Percentiles rank a stretch among this genome's conserved stretches.
Conservation (phyloP, 1,140 invertebrate genomes). For the Drosophila aff. region DNA sequence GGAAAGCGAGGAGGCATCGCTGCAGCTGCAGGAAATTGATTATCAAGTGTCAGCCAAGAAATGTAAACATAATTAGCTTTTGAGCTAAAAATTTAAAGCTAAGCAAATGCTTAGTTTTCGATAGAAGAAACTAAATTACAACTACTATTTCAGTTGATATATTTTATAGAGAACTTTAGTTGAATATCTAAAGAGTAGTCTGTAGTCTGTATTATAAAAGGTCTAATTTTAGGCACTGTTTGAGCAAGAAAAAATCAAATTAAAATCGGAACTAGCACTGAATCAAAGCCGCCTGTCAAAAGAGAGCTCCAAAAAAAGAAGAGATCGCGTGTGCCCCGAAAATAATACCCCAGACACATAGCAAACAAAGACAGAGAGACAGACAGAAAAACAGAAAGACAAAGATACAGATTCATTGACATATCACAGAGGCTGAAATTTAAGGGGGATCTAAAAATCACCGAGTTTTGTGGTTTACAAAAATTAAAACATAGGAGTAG, state of each 20-base stretch:
- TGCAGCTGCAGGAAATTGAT: background rate
- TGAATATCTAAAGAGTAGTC: background rate
- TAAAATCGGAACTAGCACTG: slow-evolving; percentile 3
- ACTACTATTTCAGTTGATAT: background rate
- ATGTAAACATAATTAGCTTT: background rate
- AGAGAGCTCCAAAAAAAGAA: slow-evolving; percentile 3
- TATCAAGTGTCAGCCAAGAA: slow-evolving; percentile 2
- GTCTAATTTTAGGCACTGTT: background rate
- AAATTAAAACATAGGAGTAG: too few relatives aligned
- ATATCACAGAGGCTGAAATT: background rate
- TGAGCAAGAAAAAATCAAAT: background rate
- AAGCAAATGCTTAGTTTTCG: too few relatives aligned
- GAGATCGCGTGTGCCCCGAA: slow-evolving; percentile 19
- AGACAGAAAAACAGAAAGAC: background rate
- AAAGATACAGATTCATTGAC: slow-evolving; percentile 1
- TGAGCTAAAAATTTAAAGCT: background rate
- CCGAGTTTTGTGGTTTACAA: background rate
- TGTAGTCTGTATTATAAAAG: background rate
- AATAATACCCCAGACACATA: slow-evolving; percentile 1
- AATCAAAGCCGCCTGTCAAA: slow-evolving; percentile 6
- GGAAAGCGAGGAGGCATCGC: background rate
- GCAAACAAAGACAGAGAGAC: slow-evolving; percentile 2
- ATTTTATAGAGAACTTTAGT: background rate
- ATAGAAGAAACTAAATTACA: too few relatives aligned
- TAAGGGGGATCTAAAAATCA: background rate